These are phyloP conservation scores for Cynopterus sphinx DNA, from an alignment of 2,797 vertebrate species.

Conservation along the genomic window DNA sequence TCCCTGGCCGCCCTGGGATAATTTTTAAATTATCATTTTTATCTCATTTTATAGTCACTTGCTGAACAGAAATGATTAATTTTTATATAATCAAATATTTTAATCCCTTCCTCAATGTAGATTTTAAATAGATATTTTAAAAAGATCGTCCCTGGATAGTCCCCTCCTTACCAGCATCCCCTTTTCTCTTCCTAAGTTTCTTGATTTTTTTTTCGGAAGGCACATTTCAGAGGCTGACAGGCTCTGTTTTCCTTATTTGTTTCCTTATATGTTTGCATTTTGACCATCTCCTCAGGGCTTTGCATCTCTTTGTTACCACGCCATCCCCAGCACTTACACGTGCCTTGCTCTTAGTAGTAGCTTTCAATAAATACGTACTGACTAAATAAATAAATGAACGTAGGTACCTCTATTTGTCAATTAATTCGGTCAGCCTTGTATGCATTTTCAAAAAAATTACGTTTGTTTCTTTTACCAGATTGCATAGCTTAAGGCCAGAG, in stretches of 20 bases:
- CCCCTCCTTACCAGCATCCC: neutral
- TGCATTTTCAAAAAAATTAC: neutral
- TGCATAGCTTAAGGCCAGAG: neutral
- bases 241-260: no score
- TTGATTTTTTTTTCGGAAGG: neutral
- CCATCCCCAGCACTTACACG: neutral
- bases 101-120: neutral
- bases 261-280: neutral
- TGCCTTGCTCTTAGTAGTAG: neutral
- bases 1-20: slow-evolving; percentile 75
- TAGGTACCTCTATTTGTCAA: neutral
- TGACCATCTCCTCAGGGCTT: neutral
- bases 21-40: neutral
- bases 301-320: neutral
- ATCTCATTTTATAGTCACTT: neutral
- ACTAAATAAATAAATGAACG: neutral
- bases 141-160: no score
- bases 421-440: neutral
- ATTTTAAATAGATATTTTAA: neutral
- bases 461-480: neutral
- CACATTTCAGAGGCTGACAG: neutral
- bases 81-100: neutral
- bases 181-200: neutral
- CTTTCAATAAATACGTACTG: neutral
- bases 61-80: neutral